These are phyloP conservation scores for Leptopilina clavipes DNA, from an alignment of 1,140 invertebrate species.

Conservation along the genomic window DNA sequence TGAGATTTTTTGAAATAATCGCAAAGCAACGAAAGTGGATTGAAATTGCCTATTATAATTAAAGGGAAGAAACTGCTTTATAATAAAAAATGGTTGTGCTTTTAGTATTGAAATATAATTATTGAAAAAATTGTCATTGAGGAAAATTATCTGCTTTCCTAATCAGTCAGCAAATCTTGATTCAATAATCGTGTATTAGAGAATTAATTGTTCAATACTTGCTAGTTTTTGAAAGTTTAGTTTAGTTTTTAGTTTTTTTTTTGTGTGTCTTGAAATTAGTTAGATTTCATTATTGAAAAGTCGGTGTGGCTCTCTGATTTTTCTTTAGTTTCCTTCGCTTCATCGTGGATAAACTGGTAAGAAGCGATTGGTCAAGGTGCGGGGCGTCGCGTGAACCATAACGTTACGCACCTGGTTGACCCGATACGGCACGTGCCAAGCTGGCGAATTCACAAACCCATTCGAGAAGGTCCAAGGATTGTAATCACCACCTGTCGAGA, in stretches of 20 bases:
- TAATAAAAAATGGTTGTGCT: slow-evolving; percentile 24
- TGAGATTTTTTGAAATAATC: neutral
- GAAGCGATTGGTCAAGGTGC: slow-evolving; percentile 74
- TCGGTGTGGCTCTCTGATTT: slow-evolving; percentile 16
- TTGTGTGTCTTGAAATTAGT: neutral
- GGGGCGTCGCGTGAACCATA: slow-evolving; percentile 75
- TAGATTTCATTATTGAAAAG: neutral
- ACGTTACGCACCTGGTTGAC: slow-evolving; percentile 74
- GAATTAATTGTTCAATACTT: slow-evolving; percentile 16
- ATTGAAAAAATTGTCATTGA: slow-evolving; percentile 2
- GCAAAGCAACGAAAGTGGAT: slow-evolving; percentile 14
- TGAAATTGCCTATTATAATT: neutral
- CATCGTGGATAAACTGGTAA: slow-evolving; percentile 70
- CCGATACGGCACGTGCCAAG: slow-evolving; percentile 73
- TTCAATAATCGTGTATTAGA: slow-evolving; percentile 1
- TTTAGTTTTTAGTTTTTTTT: too few relatives aligned
- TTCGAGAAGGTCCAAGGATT: slow-evolving; percentile 74
- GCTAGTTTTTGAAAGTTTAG: neutral
- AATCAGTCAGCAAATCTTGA: slow-evolving; percentile 18
- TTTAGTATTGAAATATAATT: neutral
- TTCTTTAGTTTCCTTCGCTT: slow-evolving; percentile 46
- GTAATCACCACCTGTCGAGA: slow-evolving; percentile 75
- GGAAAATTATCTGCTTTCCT: neutral
- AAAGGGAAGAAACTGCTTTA: neutral
- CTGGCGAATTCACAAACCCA: slow-evolving; percentile 74